Evolutionary conservation across 2,113 vertebrate species (phyloP).

Genomic region (Melanotaenia duboulayi): DNA sequence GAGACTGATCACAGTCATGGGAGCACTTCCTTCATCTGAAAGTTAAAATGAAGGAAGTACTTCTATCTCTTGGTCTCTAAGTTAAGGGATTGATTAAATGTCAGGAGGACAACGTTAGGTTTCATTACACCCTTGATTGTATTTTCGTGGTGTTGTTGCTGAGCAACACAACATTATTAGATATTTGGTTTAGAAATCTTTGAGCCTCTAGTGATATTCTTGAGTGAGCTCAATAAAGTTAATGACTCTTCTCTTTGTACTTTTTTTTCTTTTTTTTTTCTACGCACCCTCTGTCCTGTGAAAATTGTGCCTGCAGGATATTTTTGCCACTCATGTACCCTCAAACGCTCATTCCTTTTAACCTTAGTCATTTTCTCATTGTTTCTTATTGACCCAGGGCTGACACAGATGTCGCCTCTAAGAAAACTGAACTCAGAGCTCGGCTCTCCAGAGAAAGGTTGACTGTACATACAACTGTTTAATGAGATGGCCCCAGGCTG

Average conservation of each 20-base stretch:
- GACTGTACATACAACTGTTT: constrained; percentile 16
- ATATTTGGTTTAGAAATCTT: constrained; percentile 60
- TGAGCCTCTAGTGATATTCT: constrained; percentile 53
- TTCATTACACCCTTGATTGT: constrained; percentile 70
- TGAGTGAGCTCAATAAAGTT: constrained; percentile 54
- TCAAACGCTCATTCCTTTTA: constrained; percentile 29
- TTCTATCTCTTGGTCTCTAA: constrained; percentile 15
- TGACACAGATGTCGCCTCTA: constrained; percentile 41
- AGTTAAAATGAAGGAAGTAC: neutral
- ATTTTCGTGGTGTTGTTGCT: constrained; percentile 65
- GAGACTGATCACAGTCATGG: neutral
- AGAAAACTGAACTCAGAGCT: constrained; percentile 42
- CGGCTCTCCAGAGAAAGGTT: constrained; percentile 25
- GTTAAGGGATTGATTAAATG: constrained; percentile 55
- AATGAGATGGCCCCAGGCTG: constrained; percentile 37
- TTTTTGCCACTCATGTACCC: constrained; percentile 11
- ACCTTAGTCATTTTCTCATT: constrained; percentile 21
- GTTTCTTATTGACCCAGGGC: constrained; percentile 47
- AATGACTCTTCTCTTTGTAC: constrained; percentile 31
- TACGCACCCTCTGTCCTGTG: neutral
- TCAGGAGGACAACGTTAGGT: constrained; percentile 43
- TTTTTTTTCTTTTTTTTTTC: neutral
- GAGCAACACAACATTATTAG: constrained; percentile 65
- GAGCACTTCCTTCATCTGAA: constrained; percentile 3
- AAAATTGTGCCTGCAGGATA: constrained; percentile 12